Evolutionary conservation across 2,888 invertebrate species (phyloP), one percentile per base, ranked within the genome.

Genomic region (Cephus runcator): DNA sequence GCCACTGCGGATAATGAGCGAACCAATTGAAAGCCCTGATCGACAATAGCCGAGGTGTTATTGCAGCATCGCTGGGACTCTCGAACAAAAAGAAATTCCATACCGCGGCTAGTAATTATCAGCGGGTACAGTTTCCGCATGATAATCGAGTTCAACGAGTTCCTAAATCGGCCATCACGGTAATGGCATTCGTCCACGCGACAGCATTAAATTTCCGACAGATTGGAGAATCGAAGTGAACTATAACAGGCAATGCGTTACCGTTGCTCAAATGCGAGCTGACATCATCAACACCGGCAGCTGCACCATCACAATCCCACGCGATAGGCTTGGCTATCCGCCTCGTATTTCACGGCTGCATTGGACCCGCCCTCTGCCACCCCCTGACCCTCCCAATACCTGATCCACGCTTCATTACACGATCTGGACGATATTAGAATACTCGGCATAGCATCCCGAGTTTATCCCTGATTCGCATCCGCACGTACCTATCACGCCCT

Each of bases 401-500:
- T 82, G 84, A 85, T 84, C 79, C 83, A 85, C 81, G 85, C 87
- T 88, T 87, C 86, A 89, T 89, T 89, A 89, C 85, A 85, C 84
- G 82, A 77, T 81, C 80, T 84, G 84, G 81, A 83, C 83, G 85
- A 88, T 89, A 88, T 89, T 88, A 88, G 89, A 89, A 89, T 89
- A 82, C 83, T 84, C 83, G 77, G 86, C 88, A 89, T 89, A 85
- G 86, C 86, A 81, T 73, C 23, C 23, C 80, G 78, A 82, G 85
- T 82, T 84, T 85, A 84, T 84, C 82, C 79, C 81, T 78, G 81
- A 80, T 84, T 81, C 81, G 69, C 76, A 76, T 77, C 79, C 75
- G 81, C 77, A 77, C 79, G 79, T 79, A 82, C 77, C 81, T 79
- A 80, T 77, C 77, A 79, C 80, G 81, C 80, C 79, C 81, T 82